Evolutionary conservation across 2,113 vertebrate genomes (phyloP).

Genomic region (Pollachius pollachius): DNA sequence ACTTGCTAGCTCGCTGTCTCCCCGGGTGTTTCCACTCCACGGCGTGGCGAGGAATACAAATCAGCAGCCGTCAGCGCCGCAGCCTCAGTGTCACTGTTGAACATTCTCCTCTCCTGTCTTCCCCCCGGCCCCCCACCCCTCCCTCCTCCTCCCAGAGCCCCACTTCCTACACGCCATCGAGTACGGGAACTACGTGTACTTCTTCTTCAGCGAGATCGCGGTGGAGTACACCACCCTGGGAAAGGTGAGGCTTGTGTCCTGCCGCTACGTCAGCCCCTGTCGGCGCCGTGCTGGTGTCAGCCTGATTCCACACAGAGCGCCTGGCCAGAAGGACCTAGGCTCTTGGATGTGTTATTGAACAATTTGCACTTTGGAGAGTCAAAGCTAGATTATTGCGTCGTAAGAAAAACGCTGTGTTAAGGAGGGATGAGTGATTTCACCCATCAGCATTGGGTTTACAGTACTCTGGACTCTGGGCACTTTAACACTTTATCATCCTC

Average conservation of each 20-base stretch:
- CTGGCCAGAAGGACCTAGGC: too few relatives aligned
- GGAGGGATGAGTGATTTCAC: too few relatives aligned
- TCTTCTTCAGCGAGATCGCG: constrained; percentile 95
- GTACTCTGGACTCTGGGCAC: too few relatives aligned
- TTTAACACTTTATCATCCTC: too few relatives aligned
- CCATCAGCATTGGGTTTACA: too few relatives aligned
- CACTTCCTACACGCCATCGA: constrained; percentile 90
- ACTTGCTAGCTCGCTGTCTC: constrained; percentile 21
- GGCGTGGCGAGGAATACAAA: constrained; percentile 22
- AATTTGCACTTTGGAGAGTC: too few relatives aligned
- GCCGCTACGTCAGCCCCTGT: neutral
- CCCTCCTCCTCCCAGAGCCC: constrained; percentile 75
- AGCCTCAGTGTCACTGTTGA: constrained; percentile 16
- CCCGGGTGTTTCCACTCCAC: neutral
- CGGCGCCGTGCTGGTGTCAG: too few relatives aligned
- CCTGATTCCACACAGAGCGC: too few relatives aligned
- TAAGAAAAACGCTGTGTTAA: too few relatives aligned
- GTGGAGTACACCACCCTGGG: constrained; percentile 89
- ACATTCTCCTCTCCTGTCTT: constrained; percentile 11
- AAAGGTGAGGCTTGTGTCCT: constrained; percentile 75
- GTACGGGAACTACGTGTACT: constrained; percentile 89
- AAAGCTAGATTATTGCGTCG: too few relatives aligned
- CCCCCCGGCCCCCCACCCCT: neutral
- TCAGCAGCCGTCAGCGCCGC: neutral
- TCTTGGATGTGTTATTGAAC: too few relatives aligned